Evolutionary conservation across 2,113 vertebrate genomes (phyloP).

Genomic region (Pseudopipra pipra): DNA sequence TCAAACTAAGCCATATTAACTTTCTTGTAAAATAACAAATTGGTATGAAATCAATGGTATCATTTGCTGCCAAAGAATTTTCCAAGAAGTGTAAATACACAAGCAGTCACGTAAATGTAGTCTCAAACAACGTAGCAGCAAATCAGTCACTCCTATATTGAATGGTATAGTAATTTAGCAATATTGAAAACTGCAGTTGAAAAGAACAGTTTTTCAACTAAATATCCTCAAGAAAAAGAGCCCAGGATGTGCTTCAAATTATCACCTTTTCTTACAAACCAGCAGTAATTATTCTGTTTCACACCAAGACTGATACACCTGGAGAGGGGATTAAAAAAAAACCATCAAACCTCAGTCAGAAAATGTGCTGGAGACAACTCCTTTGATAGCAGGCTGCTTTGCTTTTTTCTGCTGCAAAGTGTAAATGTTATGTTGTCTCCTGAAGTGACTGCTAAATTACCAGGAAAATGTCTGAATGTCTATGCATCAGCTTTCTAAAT

Average conservation of each 20-base stretch:
- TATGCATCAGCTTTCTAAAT: background rate
- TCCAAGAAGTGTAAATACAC: background rate
- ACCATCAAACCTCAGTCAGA: background rate
- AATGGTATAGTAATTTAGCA: background rate
- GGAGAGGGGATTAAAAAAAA: background rate
- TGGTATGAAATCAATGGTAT: background rate
- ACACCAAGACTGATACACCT: background rate
- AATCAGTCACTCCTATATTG: background rate
- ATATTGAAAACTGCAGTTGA: background rate
- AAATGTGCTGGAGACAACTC: background rate
- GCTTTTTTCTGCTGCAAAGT: background rate
- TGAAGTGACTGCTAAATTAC: background rate
- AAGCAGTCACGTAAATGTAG: background rate
- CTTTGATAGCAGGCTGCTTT: background rate
- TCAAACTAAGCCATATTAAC: background rate
- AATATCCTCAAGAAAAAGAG: constrained; percentile 1
- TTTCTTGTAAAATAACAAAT: background rate
- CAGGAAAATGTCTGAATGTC: background rate
- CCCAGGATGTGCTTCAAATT: background rate
- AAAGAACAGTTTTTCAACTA: background rate
- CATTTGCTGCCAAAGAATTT: constrained; percentile 13
- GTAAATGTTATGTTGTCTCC: background rate
- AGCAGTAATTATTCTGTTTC: constrained; percentile 15
- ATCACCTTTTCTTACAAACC: constrained; percentile 1
- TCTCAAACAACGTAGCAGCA: constrained; percentile 4